Base-by-base conservation (phyloP, 1,140 invertebrate genomes). In the Drosophila serrata region DNA sequence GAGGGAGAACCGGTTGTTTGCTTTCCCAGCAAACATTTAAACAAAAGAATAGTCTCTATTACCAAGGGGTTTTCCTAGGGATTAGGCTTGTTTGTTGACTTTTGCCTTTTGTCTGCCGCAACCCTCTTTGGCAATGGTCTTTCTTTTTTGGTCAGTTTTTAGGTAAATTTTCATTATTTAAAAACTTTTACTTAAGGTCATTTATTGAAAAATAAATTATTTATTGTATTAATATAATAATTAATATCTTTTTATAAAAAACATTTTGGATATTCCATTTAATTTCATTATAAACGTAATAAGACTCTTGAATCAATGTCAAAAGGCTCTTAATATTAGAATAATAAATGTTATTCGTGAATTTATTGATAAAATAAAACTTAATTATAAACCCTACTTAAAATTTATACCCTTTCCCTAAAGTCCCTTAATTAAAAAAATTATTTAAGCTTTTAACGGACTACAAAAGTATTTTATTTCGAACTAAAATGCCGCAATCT, bases 1-100 rank as follows among this genome's bases (percentile, higher is more conserved):
- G 12, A 19, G 15, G 22, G 29, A 56, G 48, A 84, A 85, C 81
- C 81, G 81, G 81, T 85, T 77, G 45, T 22, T 55, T 8, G 29
- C n/a, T 42, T 48, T 74, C 81, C 81, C 81, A 85, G 15, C 46
- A 48, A 69, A 78, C 81, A 86, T 68, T 49, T 43, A 45, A 15
- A 3, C 5, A 22, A 56, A 3, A n/a, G 1, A 46, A 59, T 43
- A 51, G 29, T 48, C 60, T 29, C 1, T 51, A 35, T 15, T 27
- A 33, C 33, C 33, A 51, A 22, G n/a, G 17, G 68, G 33, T n/a
- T 46, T 74, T 19, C 31, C 27, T 12, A 22, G 49, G 63, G 68
- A 70, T 69, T 27, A 56, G 42, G 7, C 31, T 19, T 72, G 35
- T 72, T 70, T 58, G 51, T 31, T 59, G 65, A 70, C 64, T 17